phyloP scores from a whole-genome alignment of 2,888 invertebrate species.

The Caenorhabditis sp. region DNA sequence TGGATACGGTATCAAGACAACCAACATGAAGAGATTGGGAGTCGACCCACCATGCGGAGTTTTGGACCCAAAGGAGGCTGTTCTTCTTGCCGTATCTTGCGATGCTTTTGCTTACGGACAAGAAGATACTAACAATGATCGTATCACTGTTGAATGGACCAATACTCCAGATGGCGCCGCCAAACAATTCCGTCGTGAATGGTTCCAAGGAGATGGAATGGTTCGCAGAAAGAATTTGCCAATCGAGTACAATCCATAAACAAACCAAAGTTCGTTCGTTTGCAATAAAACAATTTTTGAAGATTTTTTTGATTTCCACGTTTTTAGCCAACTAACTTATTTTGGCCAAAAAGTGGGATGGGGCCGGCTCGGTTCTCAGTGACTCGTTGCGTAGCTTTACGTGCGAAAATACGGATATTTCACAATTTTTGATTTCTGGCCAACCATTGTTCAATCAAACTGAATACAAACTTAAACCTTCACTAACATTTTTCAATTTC shows the following conservation, averaged over 20 bases:
- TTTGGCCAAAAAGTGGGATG: too few species aligned
- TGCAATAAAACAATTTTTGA: too few species aligned
- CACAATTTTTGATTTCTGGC: too few species aligned
- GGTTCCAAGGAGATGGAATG: slow-evolving; percentile 9
- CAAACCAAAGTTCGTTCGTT: too few species aligned
- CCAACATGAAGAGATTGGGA: slow-evolving; percentile 58
- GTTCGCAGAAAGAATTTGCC: slow-evolving; percentile 6
- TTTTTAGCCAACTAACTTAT: too few species aligned
- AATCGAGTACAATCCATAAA: not conserved
- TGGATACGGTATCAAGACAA: slow-evolving; percentile 58
- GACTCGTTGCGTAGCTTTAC: too few species aligned
- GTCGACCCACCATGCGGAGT: slow-evolving; percentile 57
- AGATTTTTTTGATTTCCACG: too few species aligned
- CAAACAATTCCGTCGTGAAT: slow-evolving; percentile 45
- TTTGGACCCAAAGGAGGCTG: slow-evolving; percentile 56
- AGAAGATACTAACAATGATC: slow-evolving; percentile 55
- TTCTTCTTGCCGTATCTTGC: slow-evolving; percentile 31
- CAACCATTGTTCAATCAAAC: too few species aligned
- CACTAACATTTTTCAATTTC: too few species aligned
- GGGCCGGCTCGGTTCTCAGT: too few species aligned
- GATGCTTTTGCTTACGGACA: slow-evolving; percentile 36
- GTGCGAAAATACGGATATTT: too few species aligned
- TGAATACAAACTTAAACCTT: too few species aligned
- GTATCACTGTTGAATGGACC: slow-evolving; percentile 57
- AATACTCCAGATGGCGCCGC: slow-evolving; percentile 53